A percentile compares a stretch with the other conserved stretches of the same genome.
Evolutionary conservation across 2,113 vertebrate genomes (phyloP).

Genomic region (Syngnathus scovelli): DNA sequence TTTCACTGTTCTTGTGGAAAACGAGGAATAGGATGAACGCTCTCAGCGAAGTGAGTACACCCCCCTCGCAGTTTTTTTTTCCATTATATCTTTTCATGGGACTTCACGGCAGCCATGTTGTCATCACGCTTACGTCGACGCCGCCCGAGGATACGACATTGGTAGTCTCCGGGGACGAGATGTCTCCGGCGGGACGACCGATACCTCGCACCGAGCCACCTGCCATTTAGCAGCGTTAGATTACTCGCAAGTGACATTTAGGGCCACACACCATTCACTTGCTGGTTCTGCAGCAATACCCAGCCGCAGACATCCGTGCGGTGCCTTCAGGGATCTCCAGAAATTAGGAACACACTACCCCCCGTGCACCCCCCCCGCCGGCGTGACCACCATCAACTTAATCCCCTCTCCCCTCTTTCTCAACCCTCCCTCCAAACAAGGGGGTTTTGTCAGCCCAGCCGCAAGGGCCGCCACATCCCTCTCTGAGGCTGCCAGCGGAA

Average conservation of each 20-base stretch:
- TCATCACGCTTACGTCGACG: slow-evolving; percentile 26
- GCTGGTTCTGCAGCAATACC: not conserved
- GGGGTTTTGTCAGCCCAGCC: slow-evolving; percentile 62
- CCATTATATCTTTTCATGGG: too few relatives aligned
- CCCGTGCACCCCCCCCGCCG: slow-evolving; percentile 35
- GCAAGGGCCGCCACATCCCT: slow-evolving; percentile 57
- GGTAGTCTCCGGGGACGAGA: slow-evolving; percentile 68
- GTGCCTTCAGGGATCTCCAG: not conserved
- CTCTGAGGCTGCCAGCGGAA: slow-evolving; percentile 72
- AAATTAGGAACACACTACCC: slow-evolving; percentile 19
- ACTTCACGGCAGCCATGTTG: not conserved
- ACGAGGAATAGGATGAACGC: not conserved
- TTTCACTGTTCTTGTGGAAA: not conserved
- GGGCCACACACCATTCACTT: slow-evolving; percentile 27
- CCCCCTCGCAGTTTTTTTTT: too few relatives aligned
- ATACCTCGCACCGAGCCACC: slow-evolving; percentile 75
- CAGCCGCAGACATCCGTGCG: not conserved
- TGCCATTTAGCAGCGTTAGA: slow-evolving; percentile 83
- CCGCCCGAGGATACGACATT: slow-evolving; percentile 36
- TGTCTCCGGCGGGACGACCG: slow-evolving; percentile 78
- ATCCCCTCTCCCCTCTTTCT: slow-evolving; percentile 45
- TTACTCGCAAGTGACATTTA: slow-evolving; percentile 78
- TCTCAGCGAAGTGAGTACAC: not conserved
- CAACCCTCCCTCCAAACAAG: slow-evolving; percentile 60
- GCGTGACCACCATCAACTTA: slow-evolving; percentile 49